Percentiles rank a stretch among this genome's conserved stretches.
Evolutionary conservation across 1,140 invertebrate genomes (phyloP).

Genomic region (Drosophila parvula): DNA sequence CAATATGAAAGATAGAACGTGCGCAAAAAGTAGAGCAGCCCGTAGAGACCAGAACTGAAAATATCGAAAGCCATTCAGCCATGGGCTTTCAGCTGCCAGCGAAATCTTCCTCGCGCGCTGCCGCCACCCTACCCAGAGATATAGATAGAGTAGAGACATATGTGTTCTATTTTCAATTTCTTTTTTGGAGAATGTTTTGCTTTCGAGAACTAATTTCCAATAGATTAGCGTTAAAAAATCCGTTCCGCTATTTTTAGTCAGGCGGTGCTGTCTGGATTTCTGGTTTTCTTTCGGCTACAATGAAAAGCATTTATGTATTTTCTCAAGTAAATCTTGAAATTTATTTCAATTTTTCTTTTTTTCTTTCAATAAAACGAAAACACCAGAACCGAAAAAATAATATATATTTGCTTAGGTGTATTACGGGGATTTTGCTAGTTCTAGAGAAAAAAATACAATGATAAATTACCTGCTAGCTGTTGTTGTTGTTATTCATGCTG

Average conservation of each 20-base stretch:
- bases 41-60: slow-evolving; percentile 38
- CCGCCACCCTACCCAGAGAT: slow-evolving; percentile 16
- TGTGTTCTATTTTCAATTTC: slow-evolving; percentile 71
- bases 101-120: slow-evolving; percentile 6
- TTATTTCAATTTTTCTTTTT: slow-evolving; percentile 68
- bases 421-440: slow-evolving; percentile 49
- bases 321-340: slow-evolving; percentile 73
- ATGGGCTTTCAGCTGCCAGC: slow-evolving; percentile 66
- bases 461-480: slow-evolving; percentile 69
- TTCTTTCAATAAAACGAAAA: slow-evolving; percentile 58
- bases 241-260: slow-evolving; percentile 64
- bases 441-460: slow-evolving; percentile 64
- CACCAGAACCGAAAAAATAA: slow-evolving; percentile 31
- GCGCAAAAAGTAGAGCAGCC: slow-evolving; percentile 54
- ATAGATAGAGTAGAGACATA: slow-evolving; percentile 29
- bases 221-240: slow-evolving; percentile 76
- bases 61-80: slow-evolving; percentile 68
- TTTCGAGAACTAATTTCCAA: slow-evolving; percentile 77
- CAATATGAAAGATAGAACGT: slow-evolving; percentile 12
- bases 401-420: slow-evolving; percentile 41
- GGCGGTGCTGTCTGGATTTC: slow-evolving; percentile 61
- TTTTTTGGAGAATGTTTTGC: slow-evolving; percentile 72
- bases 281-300: slow-evolving; percentile 54
- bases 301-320: slow-evolving; percentile 69
- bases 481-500: slow-evolving; percentile 34